These are phyloP conservation scores for Ophion ellenae DNA, from an alignment of 2,888 invertebrate species.

Conservation along the genomic window DNA sequence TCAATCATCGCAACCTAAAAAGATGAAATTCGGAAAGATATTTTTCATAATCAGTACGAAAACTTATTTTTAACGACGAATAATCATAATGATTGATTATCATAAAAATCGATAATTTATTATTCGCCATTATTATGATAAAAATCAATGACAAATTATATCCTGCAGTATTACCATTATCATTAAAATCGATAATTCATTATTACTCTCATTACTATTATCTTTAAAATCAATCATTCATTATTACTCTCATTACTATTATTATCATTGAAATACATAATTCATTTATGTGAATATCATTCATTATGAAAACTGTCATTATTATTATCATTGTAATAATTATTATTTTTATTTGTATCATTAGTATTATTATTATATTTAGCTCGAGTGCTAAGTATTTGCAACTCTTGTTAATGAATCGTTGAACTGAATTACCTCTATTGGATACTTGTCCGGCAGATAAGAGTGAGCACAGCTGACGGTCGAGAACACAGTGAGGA, in stretches of 20 bases:
- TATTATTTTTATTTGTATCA: neutral
- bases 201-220: neutral
- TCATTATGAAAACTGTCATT: no score
- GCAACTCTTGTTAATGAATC: neutral
- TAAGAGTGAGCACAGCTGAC: constrained; percentile 73
- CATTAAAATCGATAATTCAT: neutral
- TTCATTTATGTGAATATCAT: no score
- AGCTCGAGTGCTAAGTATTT: neutral
- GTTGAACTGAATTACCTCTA: constrained; percentile 74
- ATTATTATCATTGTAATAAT: no score
- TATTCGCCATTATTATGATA: neutral
- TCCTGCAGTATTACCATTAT: no score
- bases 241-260: neutral
- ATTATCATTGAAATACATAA: neutral
- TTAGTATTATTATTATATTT: neutral
- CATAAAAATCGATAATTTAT: neutral
- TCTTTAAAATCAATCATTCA: no score
- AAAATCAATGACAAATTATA: no score
- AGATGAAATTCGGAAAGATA: no score
- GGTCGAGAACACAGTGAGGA: constrained; percentile 74
- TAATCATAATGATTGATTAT: no score
- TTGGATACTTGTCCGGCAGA: constrained; percentile 80
- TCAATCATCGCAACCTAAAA: no score
- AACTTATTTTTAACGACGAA: no score
- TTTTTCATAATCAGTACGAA: no score